A percentile compares a stretch with the other conserved stretches of the same genome.
Evolutionary conservation across 2,113 vertebrate genomes (phyloP).

Genomic region (Brachionichthys hirsutus): DNA sequence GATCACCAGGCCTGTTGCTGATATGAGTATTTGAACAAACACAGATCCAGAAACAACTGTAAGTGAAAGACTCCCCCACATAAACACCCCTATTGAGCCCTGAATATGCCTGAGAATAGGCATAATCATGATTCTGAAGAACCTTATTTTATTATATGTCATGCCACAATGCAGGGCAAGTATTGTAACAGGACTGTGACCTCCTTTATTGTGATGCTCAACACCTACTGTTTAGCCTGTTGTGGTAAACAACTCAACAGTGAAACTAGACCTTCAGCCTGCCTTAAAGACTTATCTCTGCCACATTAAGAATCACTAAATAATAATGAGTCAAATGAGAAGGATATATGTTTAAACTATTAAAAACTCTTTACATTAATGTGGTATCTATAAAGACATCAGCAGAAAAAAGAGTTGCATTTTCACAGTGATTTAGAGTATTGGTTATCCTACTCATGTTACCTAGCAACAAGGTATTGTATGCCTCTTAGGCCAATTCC

Average conservation of each 20-base stretch:
- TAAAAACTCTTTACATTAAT: background rate
- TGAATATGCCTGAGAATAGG: no score
- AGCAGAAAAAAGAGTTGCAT: constrained; percentile 15
- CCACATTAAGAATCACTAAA: background rate
- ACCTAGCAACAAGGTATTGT: constrained; percentile 78
- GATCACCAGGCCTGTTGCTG: no score
- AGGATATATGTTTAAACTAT: background rate
- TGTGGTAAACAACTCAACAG: background rate
- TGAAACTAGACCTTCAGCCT: background rate
- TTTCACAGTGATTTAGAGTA: constrained; percentile 32
- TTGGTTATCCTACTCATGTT: constrained; percentile 61
- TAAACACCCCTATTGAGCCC: no score
- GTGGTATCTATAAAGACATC: constrained; percentile 11
- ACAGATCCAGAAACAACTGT: no score
- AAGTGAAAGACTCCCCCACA: no score
- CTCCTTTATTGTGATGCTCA: no score
- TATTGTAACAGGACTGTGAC: no score
- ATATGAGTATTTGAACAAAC: no score
- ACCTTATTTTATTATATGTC: no score
- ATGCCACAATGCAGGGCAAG: no score
- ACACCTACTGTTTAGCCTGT: background rate
- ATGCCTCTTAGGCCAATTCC: constrained; percentile 43
- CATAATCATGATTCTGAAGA: no score
- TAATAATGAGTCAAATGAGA: no score
- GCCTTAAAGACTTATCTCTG: background rate